Base-by-base conservation (phyloP, 1,140 invertebrate species). In the Cheumatopsyche charites region DNA sequence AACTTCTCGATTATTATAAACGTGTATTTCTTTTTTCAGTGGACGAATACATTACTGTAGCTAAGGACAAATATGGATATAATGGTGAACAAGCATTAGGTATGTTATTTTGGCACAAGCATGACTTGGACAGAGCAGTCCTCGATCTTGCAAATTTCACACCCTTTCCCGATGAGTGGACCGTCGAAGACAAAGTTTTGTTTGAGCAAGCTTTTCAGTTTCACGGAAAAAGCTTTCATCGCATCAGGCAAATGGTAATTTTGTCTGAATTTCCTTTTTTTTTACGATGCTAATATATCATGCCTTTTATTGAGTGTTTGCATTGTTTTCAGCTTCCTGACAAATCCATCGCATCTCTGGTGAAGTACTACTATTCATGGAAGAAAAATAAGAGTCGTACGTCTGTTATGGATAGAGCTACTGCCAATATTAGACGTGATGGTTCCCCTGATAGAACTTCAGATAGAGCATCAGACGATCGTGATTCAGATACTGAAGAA, bases 281-380 rank as follows among this genome's bases (percentile, higher is more conserved):
- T 36, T 36, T 36, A 9, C n/a, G n/a, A n/a, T n/a, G 12, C 11
- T 61, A 61, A 19, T 61, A n/a, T n/a, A n/a, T n/a, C n/a, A n/a
- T n/a, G n/a, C n/a, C n/a, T n/a, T n/a, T n/a, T n/a, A n/a, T n/a
- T n/a, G n/a, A 11, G 12, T 11, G 17, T 58, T 17, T 58, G 9
- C n/a, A 25, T 23, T 75, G 23, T 76, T 82, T 86, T 47, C 78
- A 95, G 93, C 84, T 98, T 76, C 97, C 96, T 58, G 96, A 98
- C 79, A 98, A 98, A 85, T 94, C 95, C 55, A 97, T 98, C 77
- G 94, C 96, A 25, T 94, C 92, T 78, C 84, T 99, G 76, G 96
- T 99, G 0, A 98, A 98, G 82, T 98, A 98, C 83, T 99, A 98
- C 82, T 99, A 99, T 80, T 95, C 94, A 77, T 98, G 96, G 96